These are phyloP conservation scores for Cyclina sinensis DNA, from an alignment of 1,140 invertebrate species.

Conservation along the genomic window DNA sequence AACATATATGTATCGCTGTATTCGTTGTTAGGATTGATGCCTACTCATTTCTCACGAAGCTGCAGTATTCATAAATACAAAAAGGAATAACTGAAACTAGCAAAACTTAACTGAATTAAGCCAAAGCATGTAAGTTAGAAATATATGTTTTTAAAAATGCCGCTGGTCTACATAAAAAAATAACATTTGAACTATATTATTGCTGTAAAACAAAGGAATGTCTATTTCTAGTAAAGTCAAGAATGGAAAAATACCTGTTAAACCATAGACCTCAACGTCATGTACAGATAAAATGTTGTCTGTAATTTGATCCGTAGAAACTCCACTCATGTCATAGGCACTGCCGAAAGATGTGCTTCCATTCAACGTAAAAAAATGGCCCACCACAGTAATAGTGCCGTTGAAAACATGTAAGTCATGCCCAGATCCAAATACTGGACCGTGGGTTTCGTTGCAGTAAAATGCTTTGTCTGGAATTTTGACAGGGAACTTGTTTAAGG, in stretches of 20 bases:
- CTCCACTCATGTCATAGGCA: conserved; percentile 20
- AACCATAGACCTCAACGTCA: conserved; percentile 62
- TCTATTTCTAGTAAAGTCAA: no score
- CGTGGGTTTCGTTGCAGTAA: conserved; percentile 10
- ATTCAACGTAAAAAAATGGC: not conserved
- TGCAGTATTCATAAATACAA: no score
- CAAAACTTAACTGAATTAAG: no score
- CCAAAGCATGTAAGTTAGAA: no score
- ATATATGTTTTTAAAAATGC: no score
- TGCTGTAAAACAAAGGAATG: no score
- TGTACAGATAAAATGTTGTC: conserved; percentile 21
- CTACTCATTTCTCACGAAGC: no score
- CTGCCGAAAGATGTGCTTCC: not conserved
- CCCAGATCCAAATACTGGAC: conserved; percentile 61
- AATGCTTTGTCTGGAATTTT: conserved; percentile 21
- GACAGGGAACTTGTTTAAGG: conserved; percentile 47
- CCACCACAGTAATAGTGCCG: not conserved
- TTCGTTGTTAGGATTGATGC: no score
- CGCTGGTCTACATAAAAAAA: no score
- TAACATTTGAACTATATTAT: no score
- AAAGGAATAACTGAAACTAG: no score
- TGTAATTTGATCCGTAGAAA: not conserved
- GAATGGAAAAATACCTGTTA: conserved; percentile 13
- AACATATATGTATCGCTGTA: no score
- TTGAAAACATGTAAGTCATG: conserved; percentile 53